Evolutionary conservation across 2,797 vertebrate species (phyloP).

Genomic region (Pagetopsis macropterus): DNA sequence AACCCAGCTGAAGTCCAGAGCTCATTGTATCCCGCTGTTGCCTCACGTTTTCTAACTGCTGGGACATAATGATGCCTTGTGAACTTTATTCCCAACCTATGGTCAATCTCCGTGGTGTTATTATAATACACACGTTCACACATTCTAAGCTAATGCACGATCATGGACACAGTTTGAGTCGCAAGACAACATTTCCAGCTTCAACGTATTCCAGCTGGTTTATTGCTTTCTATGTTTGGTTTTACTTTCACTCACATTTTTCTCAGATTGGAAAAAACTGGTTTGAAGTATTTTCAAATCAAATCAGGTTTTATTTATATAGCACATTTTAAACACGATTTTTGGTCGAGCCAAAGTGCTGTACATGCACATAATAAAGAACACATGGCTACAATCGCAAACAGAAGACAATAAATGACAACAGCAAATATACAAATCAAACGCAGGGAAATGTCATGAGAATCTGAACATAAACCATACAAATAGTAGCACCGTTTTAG

Average conservation of each 20-base stretch:
- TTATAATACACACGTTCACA: conserved; percentile 7
- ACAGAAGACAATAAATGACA: no score
- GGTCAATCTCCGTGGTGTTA: background rate
- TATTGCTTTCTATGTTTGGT: conserved; percentile 13
- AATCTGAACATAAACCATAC: background rate
- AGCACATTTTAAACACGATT: no score
- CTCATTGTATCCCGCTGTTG: conserved; percentile 26
- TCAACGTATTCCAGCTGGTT: conserved; percentile 46
- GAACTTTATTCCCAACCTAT: conserved; percentile 16
- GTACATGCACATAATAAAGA: no score
- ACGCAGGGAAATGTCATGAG: no score
- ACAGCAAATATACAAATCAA: no score
- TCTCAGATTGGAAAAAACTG: background rate
- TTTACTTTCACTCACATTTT: conserved; percentile 21
- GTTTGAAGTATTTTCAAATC: conserved; percentile 2
- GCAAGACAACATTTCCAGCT: conserved; percentile 39
- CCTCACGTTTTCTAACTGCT: conserved; percentile 40
- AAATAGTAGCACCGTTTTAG: background rate
- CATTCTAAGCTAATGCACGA: conserved; percentile 11
- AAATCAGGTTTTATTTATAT: no score
- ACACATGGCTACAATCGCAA: no score
- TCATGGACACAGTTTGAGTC: conserved; percentile 14
- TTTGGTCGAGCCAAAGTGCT: no score
- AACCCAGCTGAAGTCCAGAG: conserved; percentile 30
- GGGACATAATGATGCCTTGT: conserved; percentile 19